A percentile compares a stretch with the other conserved stretches of the same genome.
Evolutionary conservation across 2,113 vertebrate genomes (phyloP).

Genomic region (Pan troglodytes): DNA sequence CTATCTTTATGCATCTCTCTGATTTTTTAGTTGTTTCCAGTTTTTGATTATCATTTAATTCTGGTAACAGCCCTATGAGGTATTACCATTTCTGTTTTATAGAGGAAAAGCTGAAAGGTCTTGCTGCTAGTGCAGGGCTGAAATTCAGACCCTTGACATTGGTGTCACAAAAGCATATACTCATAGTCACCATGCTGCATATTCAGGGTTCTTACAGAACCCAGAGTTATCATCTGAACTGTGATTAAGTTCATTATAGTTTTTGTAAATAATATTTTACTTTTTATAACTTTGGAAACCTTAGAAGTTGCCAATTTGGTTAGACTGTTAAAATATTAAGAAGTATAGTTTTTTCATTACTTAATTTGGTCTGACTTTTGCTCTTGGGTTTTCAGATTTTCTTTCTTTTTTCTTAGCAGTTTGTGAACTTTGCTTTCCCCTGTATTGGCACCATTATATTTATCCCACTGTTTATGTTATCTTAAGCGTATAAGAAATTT

Average conservation of each 20-base stretch:
- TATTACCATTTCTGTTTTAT: neutral
- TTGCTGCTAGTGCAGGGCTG: neutral
- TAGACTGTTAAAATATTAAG: neutral
- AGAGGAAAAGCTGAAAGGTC: neutral
- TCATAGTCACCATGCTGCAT: neutral
- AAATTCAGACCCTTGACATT: neutral
- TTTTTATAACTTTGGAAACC: conserved; percentile 13
- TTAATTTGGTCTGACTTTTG: neutral
- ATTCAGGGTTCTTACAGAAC: conserved; percentile 10
- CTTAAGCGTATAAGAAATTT: neutral
- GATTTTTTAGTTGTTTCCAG: conserved; percentile 4
- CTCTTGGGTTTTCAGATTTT: neutral
- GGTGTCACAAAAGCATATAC: neutral
- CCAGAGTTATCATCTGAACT: neutral
- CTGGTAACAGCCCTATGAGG: neutral
- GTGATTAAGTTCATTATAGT: neutral
- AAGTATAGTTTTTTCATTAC: conserved; percentile 1
- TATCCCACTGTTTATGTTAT: conserved; percentile 43
- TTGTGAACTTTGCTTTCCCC: neutral
- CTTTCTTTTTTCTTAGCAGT: neutral
- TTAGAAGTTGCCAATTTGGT: conserved; percentile 1
- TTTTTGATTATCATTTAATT: conserved; percentile 43
- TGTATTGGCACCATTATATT: neutral
- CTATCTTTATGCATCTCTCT: neutral
- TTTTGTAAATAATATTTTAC: conserved; percentile 18